Percentiles rank a stretch among this genome's conserved stretches.
Conservation (phyloP, 2,113 vertebrate genomes). For the Siphamia tubifer region DNA sequence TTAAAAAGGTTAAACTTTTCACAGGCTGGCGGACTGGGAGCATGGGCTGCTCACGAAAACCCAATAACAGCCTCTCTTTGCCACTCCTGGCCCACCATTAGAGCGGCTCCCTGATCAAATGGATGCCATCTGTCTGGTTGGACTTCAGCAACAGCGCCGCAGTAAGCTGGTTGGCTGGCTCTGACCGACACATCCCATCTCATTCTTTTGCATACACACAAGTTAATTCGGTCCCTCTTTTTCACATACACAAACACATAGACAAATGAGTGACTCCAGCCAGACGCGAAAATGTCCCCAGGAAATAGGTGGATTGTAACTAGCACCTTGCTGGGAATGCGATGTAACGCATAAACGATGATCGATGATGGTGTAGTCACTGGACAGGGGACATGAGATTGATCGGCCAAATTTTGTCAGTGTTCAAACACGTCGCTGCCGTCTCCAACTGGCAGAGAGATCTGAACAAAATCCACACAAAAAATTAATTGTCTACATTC, state of each 20-base stretch:
- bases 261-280: slow-evolving; percentile 13
- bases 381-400: slow-evolving; percentile 26
- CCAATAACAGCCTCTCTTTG: slow-evolving; percentile 54
- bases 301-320: slow-evolving; percentile 40
- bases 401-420: slow-evolving; percentile 45
- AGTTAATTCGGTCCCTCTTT: slow-evolving; percentile 20
- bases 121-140: slow-evolving; percentile 70
- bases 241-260: neutral
- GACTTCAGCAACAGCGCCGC: slow-evolving; percentile 36
- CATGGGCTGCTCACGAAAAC: slow-evolving; percentile 40
- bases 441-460: slow-evolving; percentile 27
- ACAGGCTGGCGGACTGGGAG: slow-evolving; percentile 28
- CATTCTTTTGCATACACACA: slow-evolving; percentile 45
- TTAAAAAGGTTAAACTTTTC: slow-evolving; percentile 63
- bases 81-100: slow-evolving; percentile 52
- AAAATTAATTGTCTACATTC: slow-evolving; percentile 12
- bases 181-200: slow-evolving; percentile 15
- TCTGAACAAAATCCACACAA: slow-evolving; percentile 7
- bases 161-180: slow-evolving; percentile 41
- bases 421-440: slow-evolving; percentile 19
- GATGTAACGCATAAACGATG: slow-evolving; percentile 50
- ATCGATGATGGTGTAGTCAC: slow-evolving; percentile 51
- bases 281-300: slow-evolving; percentile 49
- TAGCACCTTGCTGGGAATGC: slow-evolving; percentile 22
- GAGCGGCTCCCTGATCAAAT: slow-evolving; percentile 66